These are phyloP conservation scores for Agonopterix alstromeriana DNA, from an alignment of 2,888 invertebrate species.

Conservation along the genomic window DNA sequence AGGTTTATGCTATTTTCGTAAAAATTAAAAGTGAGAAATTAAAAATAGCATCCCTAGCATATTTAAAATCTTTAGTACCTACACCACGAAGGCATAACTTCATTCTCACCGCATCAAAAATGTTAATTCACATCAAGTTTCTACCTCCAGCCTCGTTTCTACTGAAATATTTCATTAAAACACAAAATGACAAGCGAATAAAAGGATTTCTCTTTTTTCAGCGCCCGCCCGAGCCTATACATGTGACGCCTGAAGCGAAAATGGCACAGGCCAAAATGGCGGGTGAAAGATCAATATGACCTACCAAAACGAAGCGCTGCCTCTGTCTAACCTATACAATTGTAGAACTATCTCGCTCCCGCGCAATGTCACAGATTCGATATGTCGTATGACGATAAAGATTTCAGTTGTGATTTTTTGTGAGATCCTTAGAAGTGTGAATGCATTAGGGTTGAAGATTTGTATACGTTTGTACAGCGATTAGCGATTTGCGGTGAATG, in stretches of 20 bases:
- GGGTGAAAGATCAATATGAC: constrained; percentile 77
- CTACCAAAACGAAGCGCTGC: constrained; percentile 61
- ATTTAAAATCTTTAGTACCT: constrained; percentile 21
- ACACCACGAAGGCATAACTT: constrained; percentile 29
- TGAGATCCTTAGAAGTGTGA: constrained; percentile 28
- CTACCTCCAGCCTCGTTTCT: constrained; percentile 43
- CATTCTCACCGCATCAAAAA: constrained; percentile 57
- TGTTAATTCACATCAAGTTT: constrained; percentile 58
- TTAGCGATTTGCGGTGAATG: constrained; percentile 56
- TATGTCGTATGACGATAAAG: constrained; percentile 61
- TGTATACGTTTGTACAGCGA: constrained; percentile 52
- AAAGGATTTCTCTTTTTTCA: constrained; percentile 55
- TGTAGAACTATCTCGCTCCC: constrained; percentile 37
- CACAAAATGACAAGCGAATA: constrained; percentile 64
- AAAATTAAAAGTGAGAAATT: no score
- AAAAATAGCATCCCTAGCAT: no score
- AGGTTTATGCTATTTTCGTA: no score
- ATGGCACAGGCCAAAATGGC: constrained; percentile 71
- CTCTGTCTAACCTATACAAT: constrained; percentile 31
- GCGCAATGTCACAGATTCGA: constrained; percentile 53
- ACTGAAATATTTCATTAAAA: constrained; percentile 65
- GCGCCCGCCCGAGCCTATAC: constrained; percentile 43
- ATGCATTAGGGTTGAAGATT: constrained; percentile 36
- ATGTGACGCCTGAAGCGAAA: constrained; percentile 69
- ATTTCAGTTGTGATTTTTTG: constrained; percentile 56